Evolutionary conservation across 2,113 vertebrate species (phyloP).

Genomic region (Cavia porcellus): DNA sequence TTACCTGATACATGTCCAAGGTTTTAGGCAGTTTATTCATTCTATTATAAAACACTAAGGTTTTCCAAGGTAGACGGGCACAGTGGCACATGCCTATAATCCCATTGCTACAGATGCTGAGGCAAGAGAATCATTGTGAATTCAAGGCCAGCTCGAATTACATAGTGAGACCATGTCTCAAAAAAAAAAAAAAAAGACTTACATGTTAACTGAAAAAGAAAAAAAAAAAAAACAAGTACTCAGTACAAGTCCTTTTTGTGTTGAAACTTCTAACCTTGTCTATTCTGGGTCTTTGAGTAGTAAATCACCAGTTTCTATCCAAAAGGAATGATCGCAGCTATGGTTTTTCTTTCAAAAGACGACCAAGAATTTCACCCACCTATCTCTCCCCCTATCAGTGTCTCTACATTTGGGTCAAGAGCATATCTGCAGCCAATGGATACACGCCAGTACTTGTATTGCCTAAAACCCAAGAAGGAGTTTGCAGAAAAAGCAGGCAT

Average conservation of each 20-base stretch:
- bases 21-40: slow-evolving; percentile 33
- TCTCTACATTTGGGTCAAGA: slow-evolving; percentile 97
- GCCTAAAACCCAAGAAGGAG: slow-evolving; percentile 97
- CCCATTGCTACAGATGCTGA: not conserved
- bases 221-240: slow-evolving; percentile 20
- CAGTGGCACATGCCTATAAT: not conserved
- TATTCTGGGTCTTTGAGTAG: slow-evolving; percentile 24
- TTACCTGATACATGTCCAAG: not conserved
- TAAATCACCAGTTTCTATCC: not conserved
- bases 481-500: slow-evolving; percentile 98
- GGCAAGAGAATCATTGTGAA: not conserved
- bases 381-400: slow-evolving; percentile 83
- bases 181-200: not conserved
- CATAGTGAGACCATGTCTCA: not conserved
- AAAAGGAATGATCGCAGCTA: not conserved
- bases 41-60: slow-evolving; percentile 51
- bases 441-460: slow-evolving; percentile 98
- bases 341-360: slow-evolving; percentile 64
- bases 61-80: not conserved
- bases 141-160: not conserved
- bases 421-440: slow-evolving; percentile 98
- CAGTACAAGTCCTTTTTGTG: slow-evolving; percentile 31
- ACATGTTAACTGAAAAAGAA: slow-evolving; percentile 5
- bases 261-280: not conserved
- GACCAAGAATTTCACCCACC: slow-evolving; percentile 36